Percentiles rank a stretch among this genome's conserved stretches.
Conservation (phyloP, 2,113 vertebrate genomes). For the Myrmecobius fasciatus region DNA sequence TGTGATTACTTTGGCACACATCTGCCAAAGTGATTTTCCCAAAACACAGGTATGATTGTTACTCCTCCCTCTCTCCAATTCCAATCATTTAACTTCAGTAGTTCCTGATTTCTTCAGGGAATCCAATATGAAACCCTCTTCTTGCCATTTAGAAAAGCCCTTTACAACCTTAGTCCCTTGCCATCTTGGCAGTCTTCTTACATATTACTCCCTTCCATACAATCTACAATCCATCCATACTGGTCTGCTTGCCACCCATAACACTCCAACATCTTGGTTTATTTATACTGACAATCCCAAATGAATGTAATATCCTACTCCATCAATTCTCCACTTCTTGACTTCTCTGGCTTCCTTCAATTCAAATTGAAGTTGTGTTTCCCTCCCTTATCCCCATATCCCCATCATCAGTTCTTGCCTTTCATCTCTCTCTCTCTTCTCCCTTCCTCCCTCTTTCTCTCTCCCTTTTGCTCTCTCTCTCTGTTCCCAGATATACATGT, state of each 20-base stretch:
- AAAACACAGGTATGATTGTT: not conserved
- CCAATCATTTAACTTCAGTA: not conserved
- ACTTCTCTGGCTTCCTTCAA: not conserved
- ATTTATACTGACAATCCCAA: not conserved
- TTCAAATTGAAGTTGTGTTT: not conserved
- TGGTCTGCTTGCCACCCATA: not conserved
- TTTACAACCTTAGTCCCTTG: not conserved
- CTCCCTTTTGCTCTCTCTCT: not conserved
- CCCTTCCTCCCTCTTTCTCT: not conserved
- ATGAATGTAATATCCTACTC: not conserved
- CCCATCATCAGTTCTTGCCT: not conserved
- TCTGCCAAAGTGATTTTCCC: not conserved
- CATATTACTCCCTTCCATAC: not conserved
- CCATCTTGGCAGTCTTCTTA: not conserved
- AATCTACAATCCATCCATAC: not conserved
- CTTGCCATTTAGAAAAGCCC: not conserved
- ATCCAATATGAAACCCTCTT: not conserved
- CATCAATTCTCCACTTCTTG: not conserved
- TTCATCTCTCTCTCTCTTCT: not conserved
- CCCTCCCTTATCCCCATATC: not conserved
- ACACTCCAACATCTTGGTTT: not conserved
- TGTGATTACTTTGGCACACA: not conserved
- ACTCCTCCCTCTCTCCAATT: not conserved
- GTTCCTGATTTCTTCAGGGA: not conserved
- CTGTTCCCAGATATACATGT: not conserved